phyloP scores from a whole-genome alignment of 1,140 invertebrate genomes.

The Drosophila prosaltans region DNA sequence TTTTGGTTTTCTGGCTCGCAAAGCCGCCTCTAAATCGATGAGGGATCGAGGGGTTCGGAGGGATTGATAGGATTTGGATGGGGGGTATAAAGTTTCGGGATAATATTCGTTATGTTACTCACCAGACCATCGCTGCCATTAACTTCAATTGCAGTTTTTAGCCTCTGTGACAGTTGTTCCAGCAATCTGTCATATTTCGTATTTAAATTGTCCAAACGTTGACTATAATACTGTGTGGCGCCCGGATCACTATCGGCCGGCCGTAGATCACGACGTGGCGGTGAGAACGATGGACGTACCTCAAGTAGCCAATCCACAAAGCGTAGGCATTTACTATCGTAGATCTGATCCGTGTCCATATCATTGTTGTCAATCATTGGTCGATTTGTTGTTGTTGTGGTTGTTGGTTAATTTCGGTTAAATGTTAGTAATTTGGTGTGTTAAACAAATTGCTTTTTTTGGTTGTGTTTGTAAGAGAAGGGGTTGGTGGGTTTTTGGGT shows the following conservation, averaged over 20 bases:
- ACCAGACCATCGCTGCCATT: slow-evolving; percentile 85
- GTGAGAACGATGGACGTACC: slow-evolving; percentile 81
- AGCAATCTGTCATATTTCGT: slow-evolving; percentile 90
- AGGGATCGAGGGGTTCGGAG: neutral
- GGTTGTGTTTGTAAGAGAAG: slow-evolving; percentile 29
- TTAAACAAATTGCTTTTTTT: slow-evolving; percentile 64
- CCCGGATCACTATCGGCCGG: slow-evolving; percentile 78
- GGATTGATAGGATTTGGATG: neutral
- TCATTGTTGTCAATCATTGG: slow-evolving; percentile 31
- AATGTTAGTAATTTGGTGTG: slow-evolving; percentile 75
- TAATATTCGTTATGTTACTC: slow-evolving; percentile 81
- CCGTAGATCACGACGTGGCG: slow-evolving; percentile 79
- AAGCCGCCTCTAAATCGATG: slow-evolving; percentile 21
- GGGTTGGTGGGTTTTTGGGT: slow-evolving; percentile 10
- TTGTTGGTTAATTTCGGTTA: slow-evolving; percentile 76
- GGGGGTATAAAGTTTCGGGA: neutral
- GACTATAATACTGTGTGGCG: slow-evolving; percentile 91
- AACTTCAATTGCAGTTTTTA: slow-evolving; percentile 84
- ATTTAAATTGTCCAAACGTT: slow-evolving; percentile 92
- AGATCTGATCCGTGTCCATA: slow-evolving; percentile 85
- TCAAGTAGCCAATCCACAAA: slow-evolving; percentile 95
- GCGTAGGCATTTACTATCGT: slow-evolving; percentile 90
- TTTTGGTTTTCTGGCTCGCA: slow-evolving; percentile 33
- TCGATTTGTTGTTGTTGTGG: slow-evolving; percentile 38
- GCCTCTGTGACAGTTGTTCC: slow-evolving; percentile 88